Evolutionary conservation across 2,113 vertebrate species (phyloP).

Genomic region (Microcebus lehilahytsara): DNA sequence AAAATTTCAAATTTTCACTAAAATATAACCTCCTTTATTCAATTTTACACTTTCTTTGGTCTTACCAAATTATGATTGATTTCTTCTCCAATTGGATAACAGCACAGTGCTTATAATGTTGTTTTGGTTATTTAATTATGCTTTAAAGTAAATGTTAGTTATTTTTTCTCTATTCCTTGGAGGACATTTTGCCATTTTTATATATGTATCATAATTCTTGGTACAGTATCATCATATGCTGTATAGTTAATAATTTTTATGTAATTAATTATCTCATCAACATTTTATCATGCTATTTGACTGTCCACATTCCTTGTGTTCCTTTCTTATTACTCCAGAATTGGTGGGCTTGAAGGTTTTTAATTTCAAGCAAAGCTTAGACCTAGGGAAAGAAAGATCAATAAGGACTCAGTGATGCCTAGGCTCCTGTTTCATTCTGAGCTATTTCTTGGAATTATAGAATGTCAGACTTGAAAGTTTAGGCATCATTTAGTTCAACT

Average conservation of each 20-base stretch:
- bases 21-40: neutral
- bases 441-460: conserved; percentile 22
- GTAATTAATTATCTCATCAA: neutral
- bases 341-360: neutral
- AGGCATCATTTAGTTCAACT: neutral
- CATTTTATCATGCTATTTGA: neutral
- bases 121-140: conserved; percentile 43
- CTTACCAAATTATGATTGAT: conserved; percentile 2
- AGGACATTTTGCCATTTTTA: neutral
- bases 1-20: neutral
- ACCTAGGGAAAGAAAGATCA: neutral
- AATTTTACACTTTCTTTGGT: neutral
- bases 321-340: neutral
- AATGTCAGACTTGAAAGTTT: neutral
- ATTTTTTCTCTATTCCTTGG: neutral
- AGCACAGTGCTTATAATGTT: neutral
- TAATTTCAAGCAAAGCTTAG: conserved; percentile 19
- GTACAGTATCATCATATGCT: neutral
- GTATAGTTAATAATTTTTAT: neutral
- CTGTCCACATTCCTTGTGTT: neutral
- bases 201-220: neutral
- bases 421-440: neutral
- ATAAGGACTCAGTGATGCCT: neutral
- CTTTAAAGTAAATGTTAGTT: conserved; percentile 25
- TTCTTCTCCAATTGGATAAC: neutral